Conservation (phyloP, 2,797 vertebrate genomes). For the Mionectes olivaceus region DNA sequence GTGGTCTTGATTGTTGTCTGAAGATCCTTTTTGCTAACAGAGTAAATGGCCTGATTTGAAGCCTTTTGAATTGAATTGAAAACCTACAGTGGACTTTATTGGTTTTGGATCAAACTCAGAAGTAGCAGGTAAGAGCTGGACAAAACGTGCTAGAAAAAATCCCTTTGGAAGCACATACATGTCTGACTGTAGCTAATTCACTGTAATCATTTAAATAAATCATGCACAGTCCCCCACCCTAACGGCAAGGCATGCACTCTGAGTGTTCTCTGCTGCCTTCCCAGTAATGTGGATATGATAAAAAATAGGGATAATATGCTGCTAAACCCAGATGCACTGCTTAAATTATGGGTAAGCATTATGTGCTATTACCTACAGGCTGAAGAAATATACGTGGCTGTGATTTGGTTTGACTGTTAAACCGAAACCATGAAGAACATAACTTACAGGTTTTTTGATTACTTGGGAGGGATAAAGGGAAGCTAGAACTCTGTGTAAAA, state of each 20-base stretch:
- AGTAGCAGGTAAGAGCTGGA: constrained; percentile 35
- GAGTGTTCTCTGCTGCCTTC: not conserved
- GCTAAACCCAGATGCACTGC: not conserved
- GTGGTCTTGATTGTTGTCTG: not conserved
- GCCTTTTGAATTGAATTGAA: not conserved
- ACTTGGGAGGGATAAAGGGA: not conserved
- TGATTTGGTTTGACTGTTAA: not conserved
- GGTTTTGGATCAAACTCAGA: constrained; percentile 45
- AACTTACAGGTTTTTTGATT: not conserved
- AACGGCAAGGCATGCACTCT: not conserved
- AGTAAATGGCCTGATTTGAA: constrained; percentile 21
- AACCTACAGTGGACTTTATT: constrained; percentile 1
- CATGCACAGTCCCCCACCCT: not conserved
- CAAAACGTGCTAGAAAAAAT: constrained; percentile 5
- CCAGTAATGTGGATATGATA: not conserved
- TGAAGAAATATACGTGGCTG: not conserved
- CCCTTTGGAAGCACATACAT: not conserved
- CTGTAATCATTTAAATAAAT: not conserved
- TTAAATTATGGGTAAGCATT: not conserved
- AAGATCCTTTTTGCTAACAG: not conserved
- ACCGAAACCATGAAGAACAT: not conserved
- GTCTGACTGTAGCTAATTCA: not conserved
- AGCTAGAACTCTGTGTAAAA: not conserved
- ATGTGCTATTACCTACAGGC: not conserved
- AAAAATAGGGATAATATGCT: not conserved